Percentiles rank a stretch among this genome's conserved stretches.
Evolutionary conservation across 2,797 vertebrate genomes (phyloP).

Genomic region (Otus scops): DNA sequence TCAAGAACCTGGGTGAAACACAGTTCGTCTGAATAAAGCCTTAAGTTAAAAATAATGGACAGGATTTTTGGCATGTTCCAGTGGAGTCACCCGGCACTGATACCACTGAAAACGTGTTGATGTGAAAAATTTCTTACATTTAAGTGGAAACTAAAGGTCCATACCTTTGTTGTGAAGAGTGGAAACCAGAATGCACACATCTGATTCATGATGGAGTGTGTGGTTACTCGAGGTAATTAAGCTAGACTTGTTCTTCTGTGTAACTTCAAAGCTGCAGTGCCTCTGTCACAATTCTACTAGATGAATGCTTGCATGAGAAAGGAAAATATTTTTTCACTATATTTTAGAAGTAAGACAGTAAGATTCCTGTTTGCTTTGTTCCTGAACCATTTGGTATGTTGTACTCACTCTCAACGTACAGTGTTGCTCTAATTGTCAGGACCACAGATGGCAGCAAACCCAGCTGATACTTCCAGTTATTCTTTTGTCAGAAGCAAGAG

Average conservation of each 20-base stretch:
- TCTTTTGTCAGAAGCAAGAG: neutral
- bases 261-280: neutral
- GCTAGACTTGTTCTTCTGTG: neutral
- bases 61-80: neutral
- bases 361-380: neutral
- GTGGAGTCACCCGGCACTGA: neutral
- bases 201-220: neutral
- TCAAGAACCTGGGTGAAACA: neutral
- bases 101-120: neutral
- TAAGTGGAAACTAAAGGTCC: neutral
- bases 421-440: neutral
- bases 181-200: neutral
- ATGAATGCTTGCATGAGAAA: neutral
- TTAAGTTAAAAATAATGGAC: neutral
- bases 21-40: neutral
- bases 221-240: neutral
- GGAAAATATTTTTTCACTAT: neutral
- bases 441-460: neutral
- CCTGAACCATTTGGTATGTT: neutral
- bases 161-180: neutral
- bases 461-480: neutral
- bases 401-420: neutral
- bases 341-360: neutral
- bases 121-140: neutral
- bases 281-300: neutral